Conservation (phyloP, 2,797 vertebrate genomes). For the Esox masquinongy region DNA sequence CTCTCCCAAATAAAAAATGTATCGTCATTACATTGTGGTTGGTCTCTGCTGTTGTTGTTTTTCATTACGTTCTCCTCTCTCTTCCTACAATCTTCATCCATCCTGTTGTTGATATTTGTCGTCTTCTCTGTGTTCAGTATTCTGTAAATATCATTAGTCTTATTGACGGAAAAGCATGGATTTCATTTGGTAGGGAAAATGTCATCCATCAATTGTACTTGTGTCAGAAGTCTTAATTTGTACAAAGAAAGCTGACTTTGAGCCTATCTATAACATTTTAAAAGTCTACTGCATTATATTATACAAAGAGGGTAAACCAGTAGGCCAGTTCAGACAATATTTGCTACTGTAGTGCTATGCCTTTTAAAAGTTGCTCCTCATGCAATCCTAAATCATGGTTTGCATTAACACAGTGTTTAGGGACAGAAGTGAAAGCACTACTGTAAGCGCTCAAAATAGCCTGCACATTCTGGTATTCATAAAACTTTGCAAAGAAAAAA, state of each 20-base stretch:
- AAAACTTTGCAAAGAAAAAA: slow-evolving; percentile 33
- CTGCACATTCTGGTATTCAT: slow-evolving; percentile 40
- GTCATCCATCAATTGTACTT: neutral
- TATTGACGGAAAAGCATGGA: neutral
- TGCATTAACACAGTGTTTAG: slow-evolving; percentile 32
- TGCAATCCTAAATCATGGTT: neutral
- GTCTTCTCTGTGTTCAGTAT: neutral
- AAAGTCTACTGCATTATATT: neutral
- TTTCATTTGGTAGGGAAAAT: slow-evolving; percentile 11
- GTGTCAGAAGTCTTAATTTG: neutral
- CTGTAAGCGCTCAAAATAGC: slow-evolving; percentile 29
- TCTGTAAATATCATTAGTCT: neutral
- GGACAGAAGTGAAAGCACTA: slow-evolving; percentile 17
- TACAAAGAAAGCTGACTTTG: neutral
- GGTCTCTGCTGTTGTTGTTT: slow-evolving; percentile 14
- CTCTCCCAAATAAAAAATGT: neutral
- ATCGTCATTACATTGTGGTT: slow-evolving; percentile 8
- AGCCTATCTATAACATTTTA: neutral
- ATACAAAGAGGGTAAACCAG: neutral
- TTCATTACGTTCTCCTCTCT: neutral
- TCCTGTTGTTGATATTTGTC: neutral
- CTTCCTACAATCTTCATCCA: neutral
- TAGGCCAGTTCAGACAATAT: neutral
- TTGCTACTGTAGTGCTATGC: neutral
- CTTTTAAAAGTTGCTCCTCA: neutral